A percentile compares a stretch with the other conserved stretches of the same genome.
phyloP scores from a whole-genome alignment of 2,888 invertebrate species.

The Eucera pruinosa region DNA sequence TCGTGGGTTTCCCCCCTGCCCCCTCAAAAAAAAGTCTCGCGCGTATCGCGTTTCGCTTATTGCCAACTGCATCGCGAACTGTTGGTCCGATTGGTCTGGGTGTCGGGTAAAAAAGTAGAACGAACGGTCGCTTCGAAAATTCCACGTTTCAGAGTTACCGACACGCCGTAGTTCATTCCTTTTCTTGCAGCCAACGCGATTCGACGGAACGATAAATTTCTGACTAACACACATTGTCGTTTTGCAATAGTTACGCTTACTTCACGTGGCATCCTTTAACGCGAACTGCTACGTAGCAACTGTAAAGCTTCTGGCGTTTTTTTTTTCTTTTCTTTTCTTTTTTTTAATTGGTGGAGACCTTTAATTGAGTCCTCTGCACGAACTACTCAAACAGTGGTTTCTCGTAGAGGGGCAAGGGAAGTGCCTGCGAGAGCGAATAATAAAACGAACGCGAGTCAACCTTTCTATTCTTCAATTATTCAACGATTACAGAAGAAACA shows the following conservation, averaged over 20 bases:
- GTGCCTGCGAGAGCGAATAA: background rate
- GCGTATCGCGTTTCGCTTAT: constrained; percentile 48
- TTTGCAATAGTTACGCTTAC: background rate
- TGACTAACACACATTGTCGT: constrained; percentile 31
- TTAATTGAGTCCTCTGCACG: constrained; percentile 23
- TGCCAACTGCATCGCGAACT: constrained; percentile 23
- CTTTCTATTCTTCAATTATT: background rate
- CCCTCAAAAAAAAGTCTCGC: constrained; percentile 37
- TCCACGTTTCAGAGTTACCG: constrained; percentile 23
- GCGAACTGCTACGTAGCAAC: background rate
- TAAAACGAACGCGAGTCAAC: background rate
- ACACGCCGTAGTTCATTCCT: background rate
- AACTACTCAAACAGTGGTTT: constrained; percentile 5
- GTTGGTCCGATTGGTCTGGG: constrained; percentile 1
- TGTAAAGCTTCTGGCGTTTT: too few relatives aligned
- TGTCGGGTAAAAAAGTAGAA: constrained; percentile 19
- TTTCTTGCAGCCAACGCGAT: background rate
- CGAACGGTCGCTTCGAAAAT: constrained; percentile 10
- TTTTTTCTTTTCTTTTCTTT: background rate
- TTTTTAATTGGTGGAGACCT: background rate
- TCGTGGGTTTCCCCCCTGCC: background rate
- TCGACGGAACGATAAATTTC: constrained; percentile 12
- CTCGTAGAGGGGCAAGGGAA: background rate
- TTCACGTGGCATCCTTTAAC: constrained; percentile 5
- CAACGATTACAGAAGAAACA: too few relatives aligned